Base-by-base conservation (phyloP, 2,797 vertebrate genomes). In the Megaceryle alcyon region DNA sequence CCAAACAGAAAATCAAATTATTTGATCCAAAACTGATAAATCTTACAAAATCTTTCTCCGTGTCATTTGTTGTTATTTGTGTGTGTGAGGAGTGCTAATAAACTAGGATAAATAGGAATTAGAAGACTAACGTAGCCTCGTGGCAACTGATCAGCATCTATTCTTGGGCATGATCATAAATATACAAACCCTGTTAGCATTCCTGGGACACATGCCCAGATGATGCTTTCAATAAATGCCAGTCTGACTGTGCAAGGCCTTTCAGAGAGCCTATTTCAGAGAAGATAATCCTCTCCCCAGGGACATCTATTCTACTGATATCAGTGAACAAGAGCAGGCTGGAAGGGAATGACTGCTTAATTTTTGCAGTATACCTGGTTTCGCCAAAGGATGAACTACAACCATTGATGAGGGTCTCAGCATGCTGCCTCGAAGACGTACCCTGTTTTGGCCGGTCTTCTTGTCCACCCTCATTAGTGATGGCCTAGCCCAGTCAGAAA, bases 331-430 rank as follows among this genome's bases (percentile, higher is more conserved):
- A 54, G 72, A 79, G 44, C 41, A 94, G 44, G 68, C 49, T 88
- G 87, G 76, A 93, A 95, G 80, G 92, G 88, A 97, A 86, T 69
- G 81, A 53, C 92, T 81, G 79, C 60, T 56, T 48, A 26, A 65
- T 68, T 86, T 91, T 92, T 90, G 92, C 95, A 78, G 77, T 94
- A 69, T 98, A 99, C 99, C 99, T 98, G 99, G 99, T 98, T 99
- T 99, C 88, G 98, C 98, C 77, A 99, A 97, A 56, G 99, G 99
- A 95, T 99, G 99, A 87, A 99, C 98, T 94, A 99, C 97, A 95
- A 98, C 98, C 75, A 99, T 66, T 77, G 99, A 98, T 23, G 98
- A 98, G 26, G 99, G 99, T 90, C 98, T 98, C 91, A 99, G 96
- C 98, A 99, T 98, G 96, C 97, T 98, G 88, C 98, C 98, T 90